Base-by-base conservation (phyloP, 1,140 invertebrate genomes). In the Chrysopa pallens region DNA sequence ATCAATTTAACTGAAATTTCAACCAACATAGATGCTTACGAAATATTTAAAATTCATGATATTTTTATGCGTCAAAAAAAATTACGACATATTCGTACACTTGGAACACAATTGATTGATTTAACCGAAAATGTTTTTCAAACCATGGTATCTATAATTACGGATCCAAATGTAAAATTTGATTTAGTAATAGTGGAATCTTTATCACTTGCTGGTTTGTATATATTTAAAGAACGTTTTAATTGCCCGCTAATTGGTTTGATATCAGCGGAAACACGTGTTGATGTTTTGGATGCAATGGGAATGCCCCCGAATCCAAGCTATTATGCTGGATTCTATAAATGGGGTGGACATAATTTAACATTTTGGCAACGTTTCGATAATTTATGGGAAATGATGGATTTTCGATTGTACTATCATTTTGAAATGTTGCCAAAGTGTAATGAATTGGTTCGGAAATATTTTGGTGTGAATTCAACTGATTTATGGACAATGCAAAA, bases 401-500 rank as follows among this genome's bases (percentile, higher is more conserved):
- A 49, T 47, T 48, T 44, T 4, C 45, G 50, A 42, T 52, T 49
- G n/a, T 50, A 51, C 33, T 51, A 57, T 42, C 40, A 50, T 27
- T 46, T 38, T 38, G 36, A 50, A 17, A 12, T 49, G 29, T 14
- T 54, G 14, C 47, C 49, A 1, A 31, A 27, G 6, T 53, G 58
- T 14, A 50, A 67, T 39, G 35, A 46, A 41, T 42, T 60, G 4
- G 38, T 62, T 3, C 59, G 51, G 48, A 52, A 59, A 47, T 39
- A 57, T 51, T 66, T 69, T 46, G 66, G 61, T 5, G 28, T 49
- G 0, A 49, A 59, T 39, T 45, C 58, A 13, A 64, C 69, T 0
- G 47, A 57, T 36, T 49, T 72, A 6, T 52, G 56, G 1, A 62
- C 72, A 29, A 46, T 73, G 11, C 53, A 59, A 33, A 56, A 55